Evolutionary conservation across 2,888 invertebrate species (phyloP).

Genomic region (Lutraria lutraria): DNA sequence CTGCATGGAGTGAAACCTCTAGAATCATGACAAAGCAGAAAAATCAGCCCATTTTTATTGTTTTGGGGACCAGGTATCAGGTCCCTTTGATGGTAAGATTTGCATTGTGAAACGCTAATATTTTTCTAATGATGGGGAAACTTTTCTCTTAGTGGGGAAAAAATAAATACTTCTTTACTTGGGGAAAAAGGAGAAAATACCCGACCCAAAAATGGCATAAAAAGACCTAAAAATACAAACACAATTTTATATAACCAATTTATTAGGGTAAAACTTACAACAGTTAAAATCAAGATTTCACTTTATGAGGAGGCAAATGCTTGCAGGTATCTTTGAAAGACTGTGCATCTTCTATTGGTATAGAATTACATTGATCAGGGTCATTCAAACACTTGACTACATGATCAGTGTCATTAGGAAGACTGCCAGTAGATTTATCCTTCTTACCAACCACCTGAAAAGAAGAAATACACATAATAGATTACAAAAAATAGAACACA

Average conservation of each 20-base stretch:
- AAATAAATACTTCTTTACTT: no score
- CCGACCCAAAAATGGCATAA: no score
- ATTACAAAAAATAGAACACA: not conserved
- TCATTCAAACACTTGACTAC: conserved; percentile 49
- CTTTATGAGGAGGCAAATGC: conserved; percentile 51
- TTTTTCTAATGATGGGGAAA: no score
- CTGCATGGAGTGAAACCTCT: no score
- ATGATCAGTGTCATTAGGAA: conserved; percentile 43
- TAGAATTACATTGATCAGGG: conserved; percentile 45
- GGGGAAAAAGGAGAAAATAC: no score
- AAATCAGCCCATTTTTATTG: not conserved
- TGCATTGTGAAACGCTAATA: no score
- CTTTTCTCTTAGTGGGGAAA: no score
- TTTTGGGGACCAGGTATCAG: no score
- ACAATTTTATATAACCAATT: not conserved
- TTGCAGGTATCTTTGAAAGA: conserved; percentile 53
- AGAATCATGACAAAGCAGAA: not conserved
- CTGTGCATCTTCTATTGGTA: conserved; percentile 39
- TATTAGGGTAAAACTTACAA: not conserved
- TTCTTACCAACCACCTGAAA: conserved; percentile 53
- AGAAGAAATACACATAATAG: not conserved
- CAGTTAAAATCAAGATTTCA: conserved; percentile 47
- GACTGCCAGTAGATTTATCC: not conserved
- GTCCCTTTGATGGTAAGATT: no score
- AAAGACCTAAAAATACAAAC: no score